Evolutionary conservation across 2,888 invertebrate species (phyloP).

Genomic region (Parelbella ahira): DNA sequence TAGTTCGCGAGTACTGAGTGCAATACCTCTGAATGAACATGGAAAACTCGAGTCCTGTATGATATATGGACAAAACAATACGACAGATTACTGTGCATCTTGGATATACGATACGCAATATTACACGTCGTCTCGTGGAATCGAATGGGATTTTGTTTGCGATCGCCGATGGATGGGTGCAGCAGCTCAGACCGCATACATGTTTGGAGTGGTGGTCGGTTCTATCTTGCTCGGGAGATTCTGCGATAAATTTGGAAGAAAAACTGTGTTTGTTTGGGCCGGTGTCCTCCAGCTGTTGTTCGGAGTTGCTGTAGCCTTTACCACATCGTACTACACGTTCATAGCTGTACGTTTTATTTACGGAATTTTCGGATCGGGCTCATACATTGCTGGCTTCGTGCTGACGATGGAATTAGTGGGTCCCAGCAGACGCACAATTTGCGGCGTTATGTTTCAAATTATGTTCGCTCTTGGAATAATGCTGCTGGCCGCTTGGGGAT

Average conservation of each 20-base stretch:
- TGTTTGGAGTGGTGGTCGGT: slow-evolving; percentile 91
- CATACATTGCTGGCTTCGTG: slow-evolving; percentile 85
- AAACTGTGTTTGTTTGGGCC: slow-evolving; percentile 88
- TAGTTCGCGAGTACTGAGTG: slow-evolving; percentile 67
- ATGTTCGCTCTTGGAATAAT: slow-evolving; percentile 90
- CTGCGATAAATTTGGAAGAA: slow-evolving; percentile 90
- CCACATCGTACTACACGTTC: slow-evolving; percentile 86
- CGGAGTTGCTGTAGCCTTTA: slow-evolving; percentile 87
- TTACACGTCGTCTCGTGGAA: slow-evolving; percentile 86
- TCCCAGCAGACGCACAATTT: slow-evolving; percentile 87
- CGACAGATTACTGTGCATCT: slow-evolving; percentile 55
- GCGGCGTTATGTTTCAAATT: slow-evolving; percentile 89
- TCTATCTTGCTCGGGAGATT: slow-evolving; percentile 88
- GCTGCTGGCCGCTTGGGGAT: slow-evolving; percentile 91
- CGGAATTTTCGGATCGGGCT: slow-evolving; percentile 91
- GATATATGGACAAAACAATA: slow-evolving; percentile 69
- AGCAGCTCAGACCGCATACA: slow-evolving; percentile 87
- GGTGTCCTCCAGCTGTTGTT: slow-evolving; percentile 85
- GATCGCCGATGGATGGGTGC: slow-evolving; percentile 90
- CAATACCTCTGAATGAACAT: slow-evolving; percentile 79
- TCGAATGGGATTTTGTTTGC: slow-evolving; percentile 93
- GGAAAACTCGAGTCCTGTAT: slow-evolving; percentile 84
- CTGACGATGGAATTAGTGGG: slow-evolving; percentile 92
- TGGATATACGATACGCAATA: slow-evolving; percentile 89
- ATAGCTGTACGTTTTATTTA: slow-evolving; percentile 84